Evolutionary conservation across 2,797 vertebrate species (phyloP).

Genomic region (Rhinichthys osculus): DNA sequence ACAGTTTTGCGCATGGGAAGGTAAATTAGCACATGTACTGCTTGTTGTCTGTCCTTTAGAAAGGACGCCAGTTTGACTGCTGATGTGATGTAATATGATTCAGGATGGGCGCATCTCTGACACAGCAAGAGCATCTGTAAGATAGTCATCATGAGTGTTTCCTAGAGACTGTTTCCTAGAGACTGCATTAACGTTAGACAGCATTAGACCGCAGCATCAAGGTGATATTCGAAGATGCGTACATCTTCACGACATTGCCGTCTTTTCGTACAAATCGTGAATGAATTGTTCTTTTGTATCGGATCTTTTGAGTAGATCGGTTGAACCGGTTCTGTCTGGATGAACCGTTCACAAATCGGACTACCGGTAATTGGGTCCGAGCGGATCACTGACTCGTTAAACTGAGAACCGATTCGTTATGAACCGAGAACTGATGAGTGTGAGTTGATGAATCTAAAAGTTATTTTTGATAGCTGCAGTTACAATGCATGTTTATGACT

Average conservation of each 20-base stretch:
- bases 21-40: background rate
- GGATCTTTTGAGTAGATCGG: background rate
- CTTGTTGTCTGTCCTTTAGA: slow-evolving; percentile 56
- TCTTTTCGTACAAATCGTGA: slow-evolving; percentile 15
- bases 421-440: background rate
- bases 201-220: background rate
- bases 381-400: background rate
- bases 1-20: slow-evolving; percentile 11
- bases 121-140: background rate
- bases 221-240: slow-evolving; percentile 23
- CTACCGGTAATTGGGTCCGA: background rate
- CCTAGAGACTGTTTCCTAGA: background rate
- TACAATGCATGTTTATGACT: background rate
- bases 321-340: background rate
- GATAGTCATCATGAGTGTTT: slow-evolving; percentile 6
- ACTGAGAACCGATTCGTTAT: background rate
- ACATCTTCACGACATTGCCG: slow-evolving; percentile 38
- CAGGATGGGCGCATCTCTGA: slow-evolving; percentile 54
- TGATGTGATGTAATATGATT: slow-evolving; percentile 56
- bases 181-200: background rate
- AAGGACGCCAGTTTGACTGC: slow-evolving; percentile 53
- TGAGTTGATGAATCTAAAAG: background rate
- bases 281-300: background rate
- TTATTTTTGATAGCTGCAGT: background rate
- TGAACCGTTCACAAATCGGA: background rate